A percentile compares a stretch with the other conserved stretches of the same genome.
Conservation (phyloP, 2,888 invertebrate species). For the Melanophora roralis region DNA sequence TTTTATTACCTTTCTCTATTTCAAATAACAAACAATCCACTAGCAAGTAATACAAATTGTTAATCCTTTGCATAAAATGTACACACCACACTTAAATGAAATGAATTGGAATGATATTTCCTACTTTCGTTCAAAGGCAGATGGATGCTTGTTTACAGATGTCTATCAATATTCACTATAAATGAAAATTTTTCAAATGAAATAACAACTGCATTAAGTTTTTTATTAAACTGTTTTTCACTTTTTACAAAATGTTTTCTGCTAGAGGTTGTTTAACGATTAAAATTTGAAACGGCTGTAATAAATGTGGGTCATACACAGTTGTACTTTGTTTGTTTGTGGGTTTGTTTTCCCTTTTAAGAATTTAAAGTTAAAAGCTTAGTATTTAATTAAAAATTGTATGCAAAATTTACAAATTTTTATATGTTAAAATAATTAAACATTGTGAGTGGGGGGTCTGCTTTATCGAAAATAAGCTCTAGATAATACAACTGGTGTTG, state of each 20-base stretch:
- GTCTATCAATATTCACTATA: constrained; percentile 58
- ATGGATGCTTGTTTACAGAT: constrained; percentile 49
- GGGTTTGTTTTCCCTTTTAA: no score
- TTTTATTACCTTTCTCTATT: constrained; percentile 48
- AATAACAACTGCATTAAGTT: constrained; percentile 36
- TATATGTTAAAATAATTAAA: no score
- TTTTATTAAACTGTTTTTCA: constrained; percentile 44
- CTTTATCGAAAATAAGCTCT: no score
- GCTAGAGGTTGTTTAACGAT: constrained; percentile 37
- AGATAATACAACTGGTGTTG: no score
- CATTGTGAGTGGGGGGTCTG: no score
- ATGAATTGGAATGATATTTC: constrained; percentile 48
- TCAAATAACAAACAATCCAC: constrained; percentile 35
- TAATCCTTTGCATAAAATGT: constrained; percentile 33
- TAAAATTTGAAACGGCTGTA: no score
- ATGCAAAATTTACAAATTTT: no score
- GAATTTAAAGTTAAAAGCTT: no score
- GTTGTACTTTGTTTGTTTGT: no score
- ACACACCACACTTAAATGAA: background rate
- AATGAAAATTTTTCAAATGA: constrained; percentile 33
- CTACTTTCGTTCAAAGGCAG: constrained; percentile 25
- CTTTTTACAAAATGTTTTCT: constrained; percentile 48
- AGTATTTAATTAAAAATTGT: no score
- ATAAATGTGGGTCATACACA: constrained; percentile 22
- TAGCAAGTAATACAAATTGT: constrained; percentile 51